Percentiles rank a stretch among this genome's conserved stretches.
Conservation (phyloP, 2,888 invertebrate species). For the Trichacis sp. region DNA sequence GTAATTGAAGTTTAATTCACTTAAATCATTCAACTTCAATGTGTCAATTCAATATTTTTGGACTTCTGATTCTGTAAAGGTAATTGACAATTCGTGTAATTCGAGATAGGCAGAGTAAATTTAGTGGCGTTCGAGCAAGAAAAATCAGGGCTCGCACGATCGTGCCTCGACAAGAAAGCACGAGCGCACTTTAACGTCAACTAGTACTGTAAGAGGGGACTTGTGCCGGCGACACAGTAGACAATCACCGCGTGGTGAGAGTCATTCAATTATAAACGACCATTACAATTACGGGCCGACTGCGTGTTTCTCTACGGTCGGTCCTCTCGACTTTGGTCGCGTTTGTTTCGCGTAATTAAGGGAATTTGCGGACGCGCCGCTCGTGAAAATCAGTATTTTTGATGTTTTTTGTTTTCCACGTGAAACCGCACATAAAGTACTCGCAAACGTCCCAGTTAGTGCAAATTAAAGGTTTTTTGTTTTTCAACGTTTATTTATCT, state of each 20-base stretch:
- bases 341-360: constrained; percentile 42
- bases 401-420: neutral
- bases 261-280: constrained; percentile 67
- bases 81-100: too few relatives aligned
- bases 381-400: neutral
- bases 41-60: too few relatives aligned
- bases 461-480: too few relatives aligned
- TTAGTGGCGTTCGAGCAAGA: neutral
- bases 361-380: constrained; percentile 22
- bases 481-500: too few relatives aligned
- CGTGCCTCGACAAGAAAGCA: neutral
- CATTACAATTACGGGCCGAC: constrained; percentile 60
- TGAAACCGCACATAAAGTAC: too few relatives aligned
- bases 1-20: too few relatives aligned
- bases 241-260: constrained; percentile 56
- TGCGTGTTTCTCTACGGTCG: constrained; percentile 13
- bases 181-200: constrained; percentile 40
- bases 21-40: too few relatives aligned
- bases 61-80: too few relatives aligned
- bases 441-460: too few relatives aligned
- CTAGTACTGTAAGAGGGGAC: constrained; percentile 48
- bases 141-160: neutral
- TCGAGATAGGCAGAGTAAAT: neutral
- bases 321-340: constrained; percentile 25
- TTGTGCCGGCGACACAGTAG: constrained; percentile 46